phyloP scores from a whole-genome alignment of 1,140 invertebrate species.

The Drosophila orosa region DNA sequence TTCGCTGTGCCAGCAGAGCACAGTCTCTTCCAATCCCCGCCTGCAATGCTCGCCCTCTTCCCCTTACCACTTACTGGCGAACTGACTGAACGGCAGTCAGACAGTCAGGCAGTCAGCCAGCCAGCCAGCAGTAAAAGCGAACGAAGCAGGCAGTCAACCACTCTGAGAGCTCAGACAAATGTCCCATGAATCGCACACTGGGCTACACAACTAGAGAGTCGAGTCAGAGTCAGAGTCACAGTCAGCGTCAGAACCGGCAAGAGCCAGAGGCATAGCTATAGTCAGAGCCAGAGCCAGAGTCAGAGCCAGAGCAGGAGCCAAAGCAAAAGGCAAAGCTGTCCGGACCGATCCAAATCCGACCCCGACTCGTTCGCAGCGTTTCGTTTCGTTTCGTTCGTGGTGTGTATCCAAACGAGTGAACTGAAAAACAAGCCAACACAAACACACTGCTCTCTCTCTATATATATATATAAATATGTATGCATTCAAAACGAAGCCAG shows the following conservation, averaged over 20 bases:
- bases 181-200: constrained; percentile 56
- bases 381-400: constrained; percentile 43
- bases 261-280: constrained; percentile 10
- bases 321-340: constrained; percentile 38
- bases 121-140: constrained; percentile 55
- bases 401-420: constrained; percentile 68
- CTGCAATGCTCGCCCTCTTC: constrained; percentile 8
- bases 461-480: constrained; percentile 27
- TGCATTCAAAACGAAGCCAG: constrained; percentile 40
- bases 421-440: constrained; percentile 61
- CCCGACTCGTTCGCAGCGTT: constrained; percentile 41
- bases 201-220: constrained; percentile 25
- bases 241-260: constrained; percentile 18
- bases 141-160: constrained; percentile 49
- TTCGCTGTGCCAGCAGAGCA: constrained; percentile 45
- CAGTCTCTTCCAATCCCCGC: constrained; percentile 29
- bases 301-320: constrained; percentile 33
- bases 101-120: constrained; percentile 9
- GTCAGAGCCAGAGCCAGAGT: constrained; percentile 5
- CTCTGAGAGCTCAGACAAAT: constrained; percentile 62
- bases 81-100: constrained; percentile 20
- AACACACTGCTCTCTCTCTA: constrained; percentile 19
- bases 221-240: constrained; percentile 18
- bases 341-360: constrained; percentile 31
- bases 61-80: constrained; percentile 44